phyloP scores from a whole-genome alignment of 2,888 invertebrate species.

The Isotomurus palustris region DNA sequence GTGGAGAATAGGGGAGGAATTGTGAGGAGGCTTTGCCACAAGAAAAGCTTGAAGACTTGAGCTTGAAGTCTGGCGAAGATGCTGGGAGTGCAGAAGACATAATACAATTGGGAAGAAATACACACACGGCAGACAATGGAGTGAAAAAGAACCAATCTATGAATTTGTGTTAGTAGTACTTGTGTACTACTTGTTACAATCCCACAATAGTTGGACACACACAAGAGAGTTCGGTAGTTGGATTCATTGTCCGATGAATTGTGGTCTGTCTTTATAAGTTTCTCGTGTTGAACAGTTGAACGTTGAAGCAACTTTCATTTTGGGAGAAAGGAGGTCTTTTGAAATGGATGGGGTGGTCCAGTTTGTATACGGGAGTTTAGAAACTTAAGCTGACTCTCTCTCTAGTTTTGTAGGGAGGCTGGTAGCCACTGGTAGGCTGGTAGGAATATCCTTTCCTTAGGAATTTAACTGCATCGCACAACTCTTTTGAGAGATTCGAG shows the following conservation, averaged over 20 bases:
- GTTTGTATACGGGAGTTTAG: too few species aligned
- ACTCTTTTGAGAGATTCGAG: too few species aligned
- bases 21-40: not conserved
- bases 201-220: not conserved
- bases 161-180: slow-evolving; percentile 10
- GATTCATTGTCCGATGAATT: slow-evolving; percentile 5
- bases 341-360: too few species aligned
- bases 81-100: too few species aligned
- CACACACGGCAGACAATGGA: not conserved
- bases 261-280: not conserved
- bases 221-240: not conserved
- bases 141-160: not conserved
- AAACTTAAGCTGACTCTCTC: too few species aligned
- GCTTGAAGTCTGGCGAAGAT: too few species aligned
- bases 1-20: not conserved
- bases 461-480: not conserved
- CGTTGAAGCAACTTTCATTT: not conserved
- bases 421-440: too few species aligned
- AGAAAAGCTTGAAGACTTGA: not conserved
- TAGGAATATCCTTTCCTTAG: too few species aligned
- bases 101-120: too few species aligned
- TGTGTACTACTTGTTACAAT: too few species aligned
- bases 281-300: too few species aligned
- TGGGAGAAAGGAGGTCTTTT: not conserved
- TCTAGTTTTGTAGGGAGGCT: too few species aligned